These are phyloP conservation scores for Abrostola triplasia DNA, from an alignment of 2,888 invertebrate species.

Conservation along the genomic window DNA sequence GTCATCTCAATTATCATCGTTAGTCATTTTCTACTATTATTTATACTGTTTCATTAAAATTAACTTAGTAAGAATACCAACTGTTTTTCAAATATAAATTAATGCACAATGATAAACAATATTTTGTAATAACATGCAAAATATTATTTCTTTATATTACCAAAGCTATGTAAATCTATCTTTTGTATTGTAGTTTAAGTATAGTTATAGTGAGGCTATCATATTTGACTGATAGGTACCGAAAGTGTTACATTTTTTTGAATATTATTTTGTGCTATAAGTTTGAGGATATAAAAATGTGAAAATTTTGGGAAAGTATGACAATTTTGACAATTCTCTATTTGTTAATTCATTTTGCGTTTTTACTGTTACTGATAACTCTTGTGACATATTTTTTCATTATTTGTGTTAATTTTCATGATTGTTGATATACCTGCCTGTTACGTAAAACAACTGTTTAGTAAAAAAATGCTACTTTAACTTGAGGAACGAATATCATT, in stretches of 20 bases:
- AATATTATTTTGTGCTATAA: constrained; percentile 14
- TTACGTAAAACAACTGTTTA: constrained; percentile 18
- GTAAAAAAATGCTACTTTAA: constrained; percentile 24
- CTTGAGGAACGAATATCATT: constrained; percentile 52
- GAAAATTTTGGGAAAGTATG: constrained; percentile 5
- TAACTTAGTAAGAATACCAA: constrained; percentile 9
- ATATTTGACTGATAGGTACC: constrained; percentile 66
- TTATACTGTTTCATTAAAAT: constrained; percentile 1
- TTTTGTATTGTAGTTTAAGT: constrained; percentile 58
- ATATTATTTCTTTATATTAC: constrained; percentile 59
- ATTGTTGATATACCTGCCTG: constrained; percentile 21
- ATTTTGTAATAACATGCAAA: constrained; percentile 41
- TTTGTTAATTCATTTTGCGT: constrained; percentile 1
- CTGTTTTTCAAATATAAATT: constrained; percentile 26
- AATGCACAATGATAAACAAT: constrained; percentile 35
- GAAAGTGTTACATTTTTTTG: constrained; percentile 45
- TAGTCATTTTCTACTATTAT: constrained; percentile 6
- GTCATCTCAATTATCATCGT: too few species aligned
- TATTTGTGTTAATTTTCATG: constrained; percentile 5
- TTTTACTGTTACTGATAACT: constrained; percentile 21
- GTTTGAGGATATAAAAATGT: background rate
- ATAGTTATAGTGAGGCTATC: constrained; percentile 68
- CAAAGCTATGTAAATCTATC: constrained; percentile 66
- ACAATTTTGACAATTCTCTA: background rate
- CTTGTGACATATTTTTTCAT: constrained; percentile 17